Evolutionary conservation across 2,113 vertebrate genomes (phyloP).

Genomic region (Todiramphus saurophagus): DNA sequence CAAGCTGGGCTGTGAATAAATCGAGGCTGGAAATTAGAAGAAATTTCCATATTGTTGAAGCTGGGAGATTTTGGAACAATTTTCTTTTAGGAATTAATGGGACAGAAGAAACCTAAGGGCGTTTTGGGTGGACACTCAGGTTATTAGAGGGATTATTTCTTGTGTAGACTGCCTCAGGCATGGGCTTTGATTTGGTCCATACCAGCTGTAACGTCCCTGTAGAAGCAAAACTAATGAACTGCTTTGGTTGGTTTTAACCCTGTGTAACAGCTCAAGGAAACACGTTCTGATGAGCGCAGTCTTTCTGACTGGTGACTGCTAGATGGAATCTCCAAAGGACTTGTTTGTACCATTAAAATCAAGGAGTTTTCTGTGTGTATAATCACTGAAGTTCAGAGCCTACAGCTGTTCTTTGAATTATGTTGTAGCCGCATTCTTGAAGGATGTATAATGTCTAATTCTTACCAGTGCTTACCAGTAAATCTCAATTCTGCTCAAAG

Average conservation of each 20-base stretch:
- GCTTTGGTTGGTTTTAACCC: background rate
- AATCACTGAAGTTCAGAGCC: background rate
- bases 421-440: background rate
- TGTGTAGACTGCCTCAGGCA: background rate
- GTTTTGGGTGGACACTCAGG: background rate
- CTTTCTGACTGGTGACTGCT: background rate
- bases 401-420: conserved; percentile 23
- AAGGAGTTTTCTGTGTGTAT: background rate
- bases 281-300: background rate
- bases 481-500: background rate
- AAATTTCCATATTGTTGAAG: background rate
- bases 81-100: background rate
- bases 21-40: background rate
- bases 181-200: background rate
- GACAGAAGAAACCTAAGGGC: background rate
- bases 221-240: background rate
- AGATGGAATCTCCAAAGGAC: background rate
- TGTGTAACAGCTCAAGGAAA: background rate
- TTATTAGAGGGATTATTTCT: background rate
- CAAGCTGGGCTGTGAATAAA: background rate
- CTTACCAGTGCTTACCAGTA: background rate
- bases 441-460: background rate
- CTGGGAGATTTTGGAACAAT: background rate
- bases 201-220: background rate
- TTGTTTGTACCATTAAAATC: conserved; percentile 17